Evolutionary conservation across 2,113 vertebrate genomes (phyloP).

Genomic region (Lanius ludovicianus): DNA sequence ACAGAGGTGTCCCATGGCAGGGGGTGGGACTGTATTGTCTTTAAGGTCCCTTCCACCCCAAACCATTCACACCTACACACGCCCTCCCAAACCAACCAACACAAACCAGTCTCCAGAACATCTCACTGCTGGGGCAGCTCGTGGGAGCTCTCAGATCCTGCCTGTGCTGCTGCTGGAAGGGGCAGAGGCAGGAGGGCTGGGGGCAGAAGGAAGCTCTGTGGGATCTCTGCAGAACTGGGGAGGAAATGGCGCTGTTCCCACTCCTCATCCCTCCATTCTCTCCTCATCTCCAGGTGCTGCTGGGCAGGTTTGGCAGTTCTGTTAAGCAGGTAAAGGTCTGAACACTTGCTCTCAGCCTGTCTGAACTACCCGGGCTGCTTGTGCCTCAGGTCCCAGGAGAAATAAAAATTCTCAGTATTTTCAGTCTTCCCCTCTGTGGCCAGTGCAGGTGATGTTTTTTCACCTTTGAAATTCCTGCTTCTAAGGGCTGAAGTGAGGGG

Average conservation of each 20-base stretch:
- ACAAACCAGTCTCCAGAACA: background rate
- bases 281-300: accelerated
- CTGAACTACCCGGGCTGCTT: background rate
- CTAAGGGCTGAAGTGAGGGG: background rate
- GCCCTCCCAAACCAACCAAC: background rate
- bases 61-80: accelerated
- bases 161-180: background rate
- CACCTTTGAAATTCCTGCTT: constrained; percentile 31
- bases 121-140: background rate
- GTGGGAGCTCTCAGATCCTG: background rate
- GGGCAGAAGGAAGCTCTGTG: background rate
- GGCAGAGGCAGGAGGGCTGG: background rate
- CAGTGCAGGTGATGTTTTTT: background rate
- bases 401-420: constrained; percentile 28
- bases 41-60: background rate
- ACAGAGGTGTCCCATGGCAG: background rate
- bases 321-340: background rate
- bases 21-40: accelerated
- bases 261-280: background rate
- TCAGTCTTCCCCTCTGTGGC: background rate
- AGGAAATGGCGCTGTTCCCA: accelerated
- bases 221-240: background rate
- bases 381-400: background rate
- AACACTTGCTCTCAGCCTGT: background rate
- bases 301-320: background rate